Base-by-base conservation (phyloP, 1,140 invertebrate genomes). In the Aphelenchoides avenae region DNA sequence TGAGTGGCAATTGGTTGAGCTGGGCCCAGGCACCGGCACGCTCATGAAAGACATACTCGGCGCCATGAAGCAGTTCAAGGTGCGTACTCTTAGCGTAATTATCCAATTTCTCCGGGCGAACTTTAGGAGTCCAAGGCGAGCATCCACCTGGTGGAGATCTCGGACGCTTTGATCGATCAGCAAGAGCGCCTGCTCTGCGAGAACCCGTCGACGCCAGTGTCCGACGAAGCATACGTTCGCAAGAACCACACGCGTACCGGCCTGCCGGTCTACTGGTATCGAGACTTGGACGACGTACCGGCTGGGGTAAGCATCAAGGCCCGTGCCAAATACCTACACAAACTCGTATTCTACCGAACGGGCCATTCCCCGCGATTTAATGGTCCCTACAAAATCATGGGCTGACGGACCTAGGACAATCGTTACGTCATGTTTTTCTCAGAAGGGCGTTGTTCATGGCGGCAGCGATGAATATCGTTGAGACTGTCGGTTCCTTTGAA, bases 11-110 rank as follows among this genome's bases (percentile, higher is more conserved):
- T 78, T 97, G 29, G 84, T 97, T 20, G 93, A 98, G 81, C 78
- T 97, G 9, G 94, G 93, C 5, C 92, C 93, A 18, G 93, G 94
- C 1, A 83, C 87, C 73, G 93, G 91, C 24, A 90, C 89, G 13
- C 80, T 97, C 57, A 83, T 86, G 51, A 81, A 84, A 61, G 91
- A 96, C 80, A 84, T 97, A 66, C 79, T 95, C 22, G 84, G 86
- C 80, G 89, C 89, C 31, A 30, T 60, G 18, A 39, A 51, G 18
- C 46, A 41, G 20, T 47, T 70, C 34, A 44, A 53, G n/a, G 55
- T 39, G 39, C 18, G 33, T 49, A 49, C 27, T 48, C 0, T 31
- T n/a, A 9, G n/a, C 40, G 13, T 3, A 9, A 15, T 13, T 34
- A 7, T 48, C 22, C 1, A 48, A 37, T 22, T 48, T 5, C 22